Evolutionary conservation across 37 sponge, comb jelly and placozoan species (phyloP).

Genomic region (Haliclona indistincta): DNA sequence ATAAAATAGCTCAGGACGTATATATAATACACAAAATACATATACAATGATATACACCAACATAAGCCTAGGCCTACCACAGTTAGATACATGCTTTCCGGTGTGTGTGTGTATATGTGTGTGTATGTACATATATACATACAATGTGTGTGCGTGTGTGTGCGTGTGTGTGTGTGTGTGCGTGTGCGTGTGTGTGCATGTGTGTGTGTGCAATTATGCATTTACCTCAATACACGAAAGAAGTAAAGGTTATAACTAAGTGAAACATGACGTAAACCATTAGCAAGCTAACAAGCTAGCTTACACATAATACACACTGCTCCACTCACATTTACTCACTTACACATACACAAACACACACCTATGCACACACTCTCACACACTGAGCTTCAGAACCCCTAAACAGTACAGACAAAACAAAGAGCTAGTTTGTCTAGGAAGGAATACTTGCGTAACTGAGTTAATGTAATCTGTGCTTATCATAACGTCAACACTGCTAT

Average conservation of each 20-base stretch:
- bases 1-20: not conserved
- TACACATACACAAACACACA: conserved; percentile 36
- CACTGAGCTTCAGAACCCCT: conserved; percentile 11
- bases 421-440: too few relatives aligned
- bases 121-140: too few relatives aligned
- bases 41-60: too few relatives aligned
- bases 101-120: conserved; percentile 45
- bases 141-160: conserved; percentile 24
- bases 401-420: conserved; percentile 5
- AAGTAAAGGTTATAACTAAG: too few relatives aligned
- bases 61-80: too few relatives aligned
- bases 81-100: conserved; percentile 1
- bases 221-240: not conserved
- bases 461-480: too few relatives aligned
- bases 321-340: conserved; percentile 7
- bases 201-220: not conserved
- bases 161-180: conserved; percentile 8
- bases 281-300: not conserved
- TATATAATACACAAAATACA: not conserved
- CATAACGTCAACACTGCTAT: too few relatives aligned
- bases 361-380: conserved; percentile 12
- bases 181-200: conserved; percentile 13
- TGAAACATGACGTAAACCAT: too few relatives aligned
- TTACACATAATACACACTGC: conserved; percentile 1
- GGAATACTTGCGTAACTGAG: too few relatives aligned